A percentile compares a stretch with the other conserved stretches of the same genome.
phyloP scores from a whole-genome alignment of 1,140 invertebrate genomes.

The Plectrocnemia conspersa region DNA sequence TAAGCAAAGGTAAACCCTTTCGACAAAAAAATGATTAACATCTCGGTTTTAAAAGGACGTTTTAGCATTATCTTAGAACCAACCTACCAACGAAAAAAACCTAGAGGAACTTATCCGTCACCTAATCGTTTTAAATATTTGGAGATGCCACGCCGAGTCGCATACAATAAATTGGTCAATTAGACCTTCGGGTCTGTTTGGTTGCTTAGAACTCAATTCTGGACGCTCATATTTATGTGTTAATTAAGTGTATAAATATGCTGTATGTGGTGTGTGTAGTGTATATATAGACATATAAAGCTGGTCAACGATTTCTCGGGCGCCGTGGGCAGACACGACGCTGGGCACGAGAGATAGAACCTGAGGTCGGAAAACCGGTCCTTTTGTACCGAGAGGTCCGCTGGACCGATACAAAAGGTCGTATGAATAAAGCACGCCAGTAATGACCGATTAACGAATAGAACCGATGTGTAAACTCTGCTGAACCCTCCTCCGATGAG shows the following conservation, averaged over 20 bases:
- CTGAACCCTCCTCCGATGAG: no score
- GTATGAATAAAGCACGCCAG: constrained; percentile 17
- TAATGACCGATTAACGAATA: constrained; percentile 19
- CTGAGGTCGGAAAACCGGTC: constrained; percentile 22
- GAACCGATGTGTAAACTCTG: no score
- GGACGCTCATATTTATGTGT: constrained; percentile 22
- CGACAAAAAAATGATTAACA: no score
- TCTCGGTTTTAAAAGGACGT: no score
- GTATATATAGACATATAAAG: no score
- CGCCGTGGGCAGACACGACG: constrained; percentile 23
- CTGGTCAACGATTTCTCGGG: constrained; percentile 21
- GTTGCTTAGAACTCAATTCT: background rate
- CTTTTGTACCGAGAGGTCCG: constrained; percentile 11
- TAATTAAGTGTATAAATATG: constrained; percentile 26
- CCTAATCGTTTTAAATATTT: background rate
- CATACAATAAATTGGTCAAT: constrained; percentile 9
- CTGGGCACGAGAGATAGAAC: background rate
- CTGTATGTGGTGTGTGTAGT: no score
- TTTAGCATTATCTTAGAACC: no score
- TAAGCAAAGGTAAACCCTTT: no score
- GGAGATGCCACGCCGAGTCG: background rate
- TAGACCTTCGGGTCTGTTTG: background rate
- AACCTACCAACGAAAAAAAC: no score
- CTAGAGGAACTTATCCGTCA: no score
- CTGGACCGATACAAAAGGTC: constrained; percentile 17